Conservation (phyloP, 2,113 vertebrate species). For the Climacteris rufus region DNA sequence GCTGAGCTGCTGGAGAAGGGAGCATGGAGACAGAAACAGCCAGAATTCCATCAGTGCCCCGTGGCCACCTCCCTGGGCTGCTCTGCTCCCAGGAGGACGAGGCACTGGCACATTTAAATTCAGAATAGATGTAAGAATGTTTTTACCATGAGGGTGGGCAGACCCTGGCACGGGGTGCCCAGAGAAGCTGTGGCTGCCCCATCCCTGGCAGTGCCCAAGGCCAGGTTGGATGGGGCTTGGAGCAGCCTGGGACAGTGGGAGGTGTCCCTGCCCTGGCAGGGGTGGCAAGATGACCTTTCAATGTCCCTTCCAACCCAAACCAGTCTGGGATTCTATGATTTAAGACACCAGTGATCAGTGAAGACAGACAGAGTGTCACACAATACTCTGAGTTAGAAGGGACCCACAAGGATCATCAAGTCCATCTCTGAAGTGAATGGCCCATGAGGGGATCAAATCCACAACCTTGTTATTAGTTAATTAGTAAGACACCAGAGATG, state of each 20-base stretch:
- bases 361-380: too few species aligned
- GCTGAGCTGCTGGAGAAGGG: not conserved
- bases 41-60: not conserved
- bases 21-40: not conserved
- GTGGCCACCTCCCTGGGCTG: not conserved
- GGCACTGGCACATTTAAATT: not conserved
- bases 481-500: accelerated
- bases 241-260: not conserved
- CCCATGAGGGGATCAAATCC: too few species aligned
- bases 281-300: not conserved
- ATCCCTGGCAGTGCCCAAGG: not conserved
- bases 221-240: not conserved
- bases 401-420: too few species aligned
- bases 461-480: too few species aligned
- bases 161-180: not conserved
- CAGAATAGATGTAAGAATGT: not conserved
- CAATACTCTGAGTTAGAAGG: too few species aligned
- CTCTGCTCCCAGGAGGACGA: not conserved
- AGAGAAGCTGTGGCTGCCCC: not conserved
- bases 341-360: accelerated
- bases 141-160: not conserved
- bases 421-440: too few species aligned
- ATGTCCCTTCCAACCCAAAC: not conserved
- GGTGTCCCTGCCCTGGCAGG: not conserved
- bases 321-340: not conserved